A percentile compares a stretch with the other conserved stretches of the same genome.
These are phyloP conservation scores for Ceraclea dissimilis DNA, from an alignment of 2,888 invertebrate genomes.

Conservation along the genomic window DNA sequence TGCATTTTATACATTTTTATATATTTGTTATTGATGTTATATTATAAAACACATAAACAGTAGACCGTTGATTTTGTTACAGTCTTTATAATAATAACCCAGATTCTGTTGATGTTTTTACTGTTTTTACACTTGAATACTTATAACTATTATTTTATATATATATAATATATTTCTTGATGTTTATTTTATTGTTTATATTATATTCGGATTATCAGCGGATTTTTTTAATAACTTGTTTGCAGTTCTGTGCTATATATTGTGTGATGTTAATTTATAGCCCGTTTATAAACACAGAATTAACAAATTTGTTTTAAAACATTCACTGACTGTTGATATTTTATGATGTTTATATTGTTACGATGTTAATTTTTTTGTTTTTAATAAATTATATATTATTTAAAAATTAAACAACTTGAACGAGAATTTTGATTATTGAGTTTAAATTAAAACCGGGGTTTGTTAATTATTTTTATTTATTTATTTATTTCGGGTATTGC, in stretches of 20 bases:
- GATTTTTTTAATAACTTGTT: constrained; percentile 4
- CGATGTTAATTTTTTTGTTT: no score
- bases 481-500: constrained; percentile 1
- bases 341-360: background rate
- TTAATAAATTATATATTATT: background rate
- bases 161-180: constrained; percentile 1
- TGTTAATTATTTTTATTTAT: background rate
- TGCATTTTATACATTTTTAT: constrained; percentile 7
- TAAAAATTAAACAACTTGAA: background rate
- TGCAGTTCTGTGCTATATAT: constrained; percentile 11
- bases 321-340: background rate
- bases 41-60: constrained; percentile 5
- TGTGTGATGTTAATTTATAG: constrained; percentile 17
- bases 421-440: background rate
- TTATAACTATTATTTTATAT: constrained; percentile 2
- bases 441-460: background rate
- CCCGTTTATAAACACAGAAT: constrained; percentile 8
- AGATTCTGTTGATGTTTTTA: constrained; percentile 5
- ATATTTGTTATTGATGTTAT: constrained; percentile 11
- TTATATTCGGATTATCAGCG: constrained; percentile 13
- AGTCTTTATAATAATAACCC: constrained; percentile 13
- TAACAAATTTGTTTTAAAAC: background rate
- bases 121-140: constrained; percentile 12
- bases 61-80: background rate
- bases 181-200: background rate